Base-by-base conservation (phyloP, 2,888 invertebrate genomes). In the Drosophila austrosaltans region DNA sequence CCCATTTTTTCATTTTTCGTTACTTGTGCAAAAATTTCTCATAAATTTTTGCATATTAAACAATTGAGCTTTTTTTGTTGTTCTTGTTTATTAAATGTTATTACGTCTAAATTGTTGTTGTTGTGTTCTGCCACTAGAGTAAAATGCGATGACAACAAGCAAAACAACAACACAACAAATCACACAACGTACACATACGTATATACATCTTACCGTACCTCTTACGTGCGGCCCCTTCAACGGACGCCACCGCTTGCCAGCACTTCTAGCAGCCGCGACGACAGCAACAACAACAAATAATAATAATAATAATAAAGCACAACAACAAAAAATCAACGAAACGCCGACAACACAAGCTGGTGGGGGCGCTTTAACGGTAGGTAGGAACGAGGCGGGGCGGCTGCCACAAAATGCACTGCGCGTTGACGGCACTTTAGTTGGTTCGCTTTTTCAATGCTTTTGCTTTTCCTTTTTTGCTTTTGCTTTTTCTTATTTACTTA, bases 141-240 rank as follows among this genome's bases (percentile, higher is more conserved):
- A 40, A 40, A 40, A 42, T 16, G 42, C 25, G 48, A 48, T 48
- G 48, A 48, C 48, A 48, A 25, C 25, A 25, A 48, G 22, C 48
- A 48, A 48, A 48, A 48, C 58, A 42, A 48, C 58, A 63, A 56
- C 64, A 78, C 66, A 76, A 66, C 68, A 68, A 76, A 67, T 53
- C 56, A 54, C 60, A 66, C 60, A 76, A 36, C 16, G 53, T 54
- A 53, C 48, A 68, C 57, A 53, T 32, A 65, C 53, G 40, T 48
- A 56, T 30, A 62, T 54, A 36, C 25, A 57, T 25, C 36, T 48
- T 75, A 75, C 58, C 75, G 69, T 87, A 87, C 87, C 82, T 82
- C 82, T 84, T 76, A 66, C 53, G 69, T 61, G 62, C 78, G 57
- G 76, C 81, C 71, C 78, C 75, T 78, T 66, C 78, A 56, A 69